These are phyloP conservation scores for Amphiprion clarkii DNA, from an alignment of 2,797 vertebrate species.

Conservation along the genomic window DNA sequence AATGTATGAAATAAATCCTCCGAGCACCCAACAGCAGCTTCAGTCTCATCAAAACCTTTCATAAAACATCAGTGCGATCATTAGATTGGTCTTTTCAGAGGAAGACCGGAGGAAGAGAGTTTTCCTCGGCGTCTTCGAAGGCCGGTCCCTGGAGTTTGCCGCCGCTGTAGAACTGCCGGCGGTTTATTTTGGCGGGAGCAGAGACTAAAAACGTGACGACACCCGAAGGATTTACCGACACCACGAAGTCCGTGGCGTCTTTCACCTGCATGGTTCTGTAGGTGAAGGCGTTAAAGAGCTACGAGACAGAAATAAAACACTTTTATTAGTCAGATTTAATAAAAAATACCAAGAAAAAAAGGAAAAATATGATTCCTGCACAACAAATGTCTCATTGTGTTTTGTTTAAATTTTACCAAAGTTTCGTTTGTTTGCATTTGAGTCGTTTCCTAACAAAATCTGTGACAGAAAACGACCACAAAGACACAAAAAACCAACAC, in stretches of 20 bases:
- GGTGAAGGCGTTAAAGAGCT: constrained; percentile 89
- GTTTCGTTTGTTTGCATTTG: too few relatives aligned
- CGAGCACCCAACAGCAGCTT: neutral
- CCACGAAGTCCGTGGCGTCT: constrained; percentile 85
- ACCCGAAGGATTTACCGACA: constrained; percentile 91
- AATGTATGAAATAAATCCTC: too few relatives aligned
- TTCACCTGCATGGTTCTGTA: constrained; percentile 78
- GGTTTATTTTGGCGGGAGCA: constrained; percentile 49
- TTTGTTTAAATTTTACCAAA: too few relatives aligned
- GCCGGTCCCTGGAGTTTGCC: neutral
- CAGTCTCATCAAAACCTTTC: neutral
- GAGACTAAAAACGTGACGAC: constrained; percentile 95
- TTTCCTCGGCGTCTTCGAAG: constrained; percentile 22
- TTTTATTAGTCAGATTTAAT: too few relatives aligned
- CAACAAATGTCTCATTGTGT: neutral
- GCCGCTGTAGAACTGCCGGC: constrained; percentile 18
- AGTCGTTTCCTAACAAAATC: too few relatives aligned
- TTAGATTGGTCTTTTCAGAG: constrained; percentile 42
- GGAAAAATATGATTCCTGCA: too few relatives aligned
- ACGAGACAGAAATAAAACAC: too few relatives aligned
- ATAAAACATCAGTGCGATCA: neutral
- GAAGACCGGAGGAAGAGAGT: constrained; percentile 53
- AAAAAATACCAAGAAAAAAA: too few relatives aligned
- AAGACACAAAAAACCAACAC: too few relatives aligned
- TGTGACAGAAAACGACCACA: too few relatives aligned